Evolutionary conservation across 2,797 vertebrate genomes (phyloP).

Genomic region (Eulemur mongoz): DNA sequence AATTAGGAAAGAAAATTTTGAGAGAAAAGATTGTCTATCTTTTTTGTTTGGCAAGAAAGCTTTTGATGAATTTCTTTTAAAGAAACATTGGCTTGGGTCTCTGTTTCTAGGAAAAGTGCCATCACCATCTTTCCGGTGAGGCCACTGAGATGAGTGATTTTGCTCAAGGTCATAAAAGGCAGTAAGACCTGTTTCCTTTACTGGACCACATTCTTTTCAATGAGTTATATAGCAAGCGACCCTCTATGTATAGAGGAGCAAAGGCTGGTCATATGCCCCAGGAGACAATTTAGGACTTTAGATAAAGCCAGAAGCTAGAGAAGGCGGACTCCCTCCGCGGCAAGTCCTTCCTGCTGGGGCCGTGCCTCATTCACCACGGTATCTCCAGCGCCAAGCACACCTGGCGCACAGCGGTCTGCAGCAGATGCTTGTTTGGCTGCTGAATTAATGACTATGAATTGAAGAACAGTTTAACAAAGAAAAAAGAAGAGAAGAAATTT

Average conservation of each 20-base stretch:
- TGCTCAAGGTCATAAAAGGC: not conserved
- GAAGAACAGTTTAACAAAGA: not conserved
- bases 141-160: not conserved
- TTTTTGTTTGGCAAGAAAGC: not conserved
- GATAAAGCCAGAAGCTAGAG: not conserved
- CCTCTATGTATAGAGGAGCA: not conserved
- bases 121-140: not conserved
- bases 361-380: not conserved
- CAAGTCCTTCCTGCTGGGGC: not conserved
- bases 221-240: not conserved
- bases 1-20: not conserved
- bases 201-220: not conserved
- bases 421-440: not conserved
- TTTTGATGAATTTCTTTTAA: not conserved
- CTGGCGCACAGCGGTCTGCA: not conserved
- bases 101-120: not conserved
- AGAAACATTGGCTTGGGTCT: not conserved
- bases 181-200: not conserved
- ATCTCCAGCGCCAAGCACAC: not conserved
- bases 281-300: not conserved
- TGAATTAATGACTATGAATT: not conserved
- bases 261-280: not conserved
- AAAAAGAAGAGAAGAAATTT: not conserved
- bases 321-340: not conserved
- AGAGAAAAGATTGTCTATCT: not conserved